Conservation (phyloP, 2,797 vertebrate species). For the Silurus aristotelis region DNA sequence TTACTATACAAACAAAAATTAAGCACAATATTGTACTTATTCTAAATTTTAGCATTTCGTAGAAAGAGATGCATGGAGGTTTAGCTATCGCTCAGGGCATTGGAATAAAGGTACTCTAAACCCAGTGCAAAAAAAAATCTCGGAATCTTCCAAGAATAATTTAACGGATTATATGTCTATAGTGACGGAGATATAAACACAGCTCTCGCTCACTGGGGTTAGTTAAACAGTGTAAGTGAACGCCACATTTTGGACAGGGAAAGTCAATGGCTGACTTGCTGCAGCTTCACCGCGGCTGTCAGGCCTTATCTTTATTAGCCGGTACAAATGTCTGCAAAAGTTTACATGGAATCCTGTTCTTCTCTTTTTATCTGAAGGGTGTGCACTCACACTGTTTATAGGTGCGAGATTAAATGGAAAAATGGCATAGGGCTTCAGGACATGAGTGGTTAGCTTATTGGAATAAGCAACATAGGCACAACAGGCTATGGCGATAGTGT, state of each 20-base stretch:
- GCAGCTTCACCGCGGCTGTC: constrained; percentile 70
- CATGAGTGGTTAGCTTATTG: constrained; percentile 31
- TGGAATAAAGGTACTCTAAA: constrained; percentile 31
- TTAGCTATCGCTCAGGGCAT: constrained; percentile 39
- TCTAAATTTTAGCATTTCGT: constrained; percentile 11
- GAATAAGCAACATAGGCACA: constrained; percentile 40
- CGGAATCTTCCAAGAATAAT: constrained; percentile 56
- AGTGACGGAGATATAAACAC: constrained; percentile 63
- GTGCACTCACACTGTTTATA: constrained; percentile 81
- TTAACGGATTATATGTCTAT: constrained; percentile 59
- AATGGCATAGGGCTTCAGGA: constrained; percentile 44
- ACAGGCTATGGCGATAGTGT: constrained; percentile 9
- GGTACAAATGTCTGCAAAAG: constrained; percentile 82
- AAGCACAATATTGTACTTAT: constrained; percentile 5
- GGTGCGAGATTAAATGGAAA: constrained; percentile 57
- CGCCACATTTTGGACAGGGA: constrained; percentile 68
- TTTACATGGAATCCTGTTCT: constrained; percentile 73
- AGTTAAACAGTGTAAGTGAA: constrained; percentile 70
- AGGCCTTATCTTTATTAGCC: constrained; percentile 91
- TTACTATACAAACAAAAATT: constrained; percentile 7
- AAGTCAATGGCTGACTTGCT: constrained; percentile 69
- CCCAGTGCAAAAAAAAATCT: constrained; percentile 30
- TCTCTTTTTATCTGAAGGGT: constrained; percentile 80
- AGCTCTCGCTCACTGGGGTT: constrained; percentile 55
- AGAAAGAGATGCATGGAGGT: constrained; percentile 14